Evolutionary conservation across 2,888 invertebrate species (phyloP).

Genomic region (Lordiphosa fenestrarum): DNA sequence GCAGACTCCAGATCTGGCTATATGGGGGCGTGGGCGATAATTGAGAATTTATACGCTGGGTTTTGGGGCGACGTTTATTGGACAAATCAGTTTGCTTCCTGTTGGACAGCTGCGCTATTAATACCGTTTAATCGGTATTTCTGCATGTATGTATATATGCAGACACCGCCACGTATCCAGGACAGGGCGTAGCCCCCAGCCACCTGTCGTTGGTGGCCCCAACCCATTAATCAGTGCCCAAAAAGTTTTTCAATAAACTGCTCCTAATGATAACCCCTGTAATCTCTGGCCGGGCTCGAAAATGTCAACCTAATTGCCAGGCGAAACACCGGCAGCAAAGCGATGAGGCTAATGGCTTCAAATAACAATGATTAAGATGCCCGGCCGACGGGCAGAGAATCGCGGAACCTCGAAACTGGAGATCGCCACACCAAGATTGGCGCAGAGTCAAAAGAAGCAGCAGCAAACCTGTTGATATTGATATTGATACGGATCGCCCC

Average conservation of each 20-base stretch:
- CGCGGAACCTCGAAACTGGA: slow-evolving; percentile 14
- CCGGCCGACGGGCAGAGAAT: slow-evolving; percentile 35
- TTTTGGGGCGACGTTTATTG: slow-evolving; percentile 68
- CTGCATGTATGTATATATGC: not conserved
- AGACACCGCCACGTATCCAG: no score
- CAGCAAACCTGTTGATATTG: slow-evolving; percentile 68
- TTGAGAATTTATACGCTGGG: slow-evolving; percentile 65
- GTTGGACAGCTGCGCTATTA: slow-evolving; percentile 26
- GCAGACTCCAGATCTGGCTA: slow-evolving; percentile 14
- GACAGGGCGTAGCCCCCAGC: slow-evolving; percentile 11
- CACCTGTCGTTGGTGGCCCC: slow-evolving; percentile 53
- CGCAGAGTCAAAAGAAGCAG: slow-evolving; percentile 13
- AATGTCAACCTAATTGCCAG: slow-evolving; percentile 69
- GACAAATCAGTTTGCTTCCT: slow-evolving; percentile 60
- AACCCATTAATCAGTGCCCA: slow-evolving; percentile 61
- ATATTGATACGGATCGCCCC: slow-evolving; percentile 47
- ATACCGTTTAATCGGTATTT: not conserved
- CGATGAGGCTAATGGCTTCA: slow-evolving; percentile 61
- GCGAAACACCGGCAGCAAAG: slow-evolving; percentile 68
- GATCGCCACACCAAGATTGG: slow-evolving; percentile 19
- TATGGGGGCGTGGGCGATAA: slow-evolving; percentile 65
- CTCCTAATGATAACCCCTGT: slow-evolving; percentile 61
- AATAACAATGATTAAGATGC: slow-evolving; percentile 71
- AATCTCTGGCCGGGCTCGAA: slow-evolving; percentile 50
- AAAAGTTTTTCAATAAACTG: slow-evolving; percentile 67